Base-by-base conservation (phyloP, 2,113 vertebrate genomes). In the Bubo scandiacus region DNA sequence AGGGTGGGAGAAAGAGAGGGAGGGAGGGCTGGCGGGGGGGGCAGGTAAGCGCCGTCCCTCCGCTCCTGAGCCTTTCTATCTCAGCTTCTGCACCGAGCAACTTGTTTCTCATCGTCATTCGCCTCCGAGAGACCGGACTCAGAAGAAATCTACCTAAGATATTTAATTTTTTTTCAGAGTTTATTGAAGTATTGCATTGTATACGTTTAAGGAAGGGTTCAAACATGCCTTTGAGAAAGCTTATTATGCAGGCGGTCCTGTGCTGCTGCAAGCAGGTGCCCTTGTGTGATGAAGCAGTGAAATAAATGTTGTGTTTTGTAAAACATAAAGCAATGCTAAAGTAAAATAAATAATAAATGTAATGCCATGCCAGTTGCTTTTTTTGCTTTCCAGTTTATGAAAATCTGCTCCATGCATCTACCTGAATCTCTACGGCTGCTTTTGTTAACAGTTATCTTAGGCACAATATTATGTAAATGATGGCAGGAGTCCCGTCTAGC, bases 221-320 rank as follows among this genome's bases (percentile, higher is more conserved):
- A n/a, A 22, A n/a, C 26, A 36, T 2, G 16, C 32, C 36, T n/a
- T 57, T 78, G 30, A 26, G 36, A 54, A 73, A 77, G 13, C 4
- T 49, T 13, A 10, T 9, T 18, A 5, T 11, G 32, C 26, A 5
- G 15, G 71, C 47, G 23, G 26, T 11, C 34, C 40, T 10, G 6
- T 5, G 38, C 34, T 16, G 0, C 17, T 9, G 78, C 52, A 40
- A 23, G 10, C 1, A 1, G 9, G 15, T 18, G 16, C 4, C 17
- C 19, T 5, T 42, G 34, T 2, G 1, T 10, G 16, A 26, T 2
- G 36, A 51, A 38, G 29, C 0, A 30, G 12, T 29, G 29, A 70
- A 81, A 58, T 47, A 65, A 5, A 8, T 2, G 4, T 5, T 65
- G 62, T 36, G 27, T 29, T 66, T 58, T 70, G 40, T 49, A 36